phyloP scores from a whole-genome alignment of 2,888 invertebrate genomes.

The Mythimna impura region DNA sequence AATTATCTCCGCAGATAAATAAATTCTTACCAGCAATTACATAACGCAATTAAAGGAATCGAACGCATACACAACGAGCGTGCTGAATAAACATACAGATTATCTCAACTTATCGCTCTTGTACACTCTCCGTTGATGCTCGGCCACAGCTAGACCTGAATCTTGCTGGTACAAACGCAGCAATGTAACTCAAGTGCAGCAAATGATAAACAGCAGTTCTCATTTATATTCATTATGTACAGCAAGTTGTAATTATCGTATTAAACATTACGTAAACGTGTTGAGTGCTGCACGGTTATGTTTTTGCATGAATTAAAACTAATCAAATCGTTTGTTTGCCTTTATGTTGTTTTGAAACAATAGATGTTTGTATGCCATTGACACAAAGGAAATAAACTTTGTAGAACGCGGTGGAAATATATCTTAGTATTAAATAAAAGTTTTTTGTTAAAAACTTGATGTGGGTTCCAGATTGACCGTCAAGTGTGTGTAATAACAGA shows the following conservation, averaged over 20 bases:
- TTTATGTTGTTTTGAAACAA: conserved; percentile 53
- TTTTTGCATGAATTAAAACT: conserved; percentile 71
- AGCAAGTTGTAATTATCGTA: conserved; percentile 76
- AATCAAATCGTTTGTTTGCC: conserved; percentile 63
- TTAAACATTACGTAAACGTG: conserved; percentile 73
- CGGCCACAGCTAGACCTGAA: neutral
- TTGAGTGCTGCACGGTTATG: conserved; percentile 67
- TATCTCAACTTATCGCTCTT: conserved; percentile 47
- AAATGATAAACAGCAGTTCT: conserved; percentile 59
- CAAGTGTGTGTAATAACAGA: conserved; percentile 56
- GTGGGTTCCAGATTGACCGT: conserved; percentile 29
- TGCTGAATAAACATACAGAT: conserved; percentile 49
- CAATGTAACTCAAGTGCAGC: conserved; percentile 35
- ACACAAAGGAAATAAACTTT: conserved; percentile 10
- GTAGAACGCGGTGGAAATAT: neutral
- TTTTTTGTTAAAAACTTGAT: conserved; percentile 24
- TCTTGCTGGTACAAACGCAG: conserved; percentile 1
- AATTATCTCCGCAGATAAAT: conserved; percentile 57
- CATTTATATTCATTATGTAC: conserved; percentile 78
- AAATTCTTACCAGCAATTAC: conserved; percentile 55
- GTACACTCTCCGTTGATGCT: conserved; percentile 24
- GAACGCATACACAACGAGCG: conserved; percentile 55
- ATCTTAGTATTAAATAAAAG: conserved; percentile 25
- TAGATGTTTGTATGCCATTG: conserved; percentile 5
- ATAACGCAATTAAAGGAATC: conserved; percentile 62